Evolutionary conservation across 2,888 invertebrate genomes (phyloP), one percentile per base, ranked within the genome.

Genomic region (Strigamia maritima): DNA sequence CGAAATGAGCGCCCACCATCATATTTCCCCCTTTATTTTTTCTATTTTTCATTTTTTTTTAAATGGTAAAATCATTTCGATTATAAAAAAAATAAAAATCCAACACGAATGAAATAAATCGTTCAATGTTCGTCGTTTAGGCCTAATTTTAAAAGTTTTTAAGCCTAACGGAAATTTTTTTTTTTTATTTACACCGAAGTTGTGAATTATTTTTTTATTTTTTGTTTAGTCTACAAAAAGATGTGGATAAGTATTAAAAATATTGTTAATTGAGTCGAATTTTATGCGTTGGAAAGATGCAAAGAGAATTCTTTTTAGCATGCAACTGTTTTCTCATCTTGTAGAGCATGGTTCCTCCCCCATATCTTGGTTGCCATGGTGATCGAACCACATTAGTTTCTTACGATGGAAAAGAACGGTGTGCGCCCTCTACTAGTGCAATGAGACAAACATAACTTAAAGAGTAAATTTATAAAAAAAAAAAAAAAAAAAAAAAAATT

Each of bases 271-370:
- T 60, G n/a, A 44, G 12, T 14, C 16, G 14, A 2, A 44, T 44
- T 60, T 60, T 60, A 60, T 2, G 3, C 10, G 60, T 19, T 60
- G 24, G 24, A 60, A 60, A 60, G 19, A 60, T 40, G 40, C 40
- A 40, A 3, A 12, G 40, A 19, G 19, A 19, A 19, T 19, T 60
- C 60, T 60, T 60, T 60, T 12, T 16, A 24, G 60, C n/a, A 60
- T 60, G 60, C 60, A 60, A 60, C 60, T 60, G 60, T 60, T 60
- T 60, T 60, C 60, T 60, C 60, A 60, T 60, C 60, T 60, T 60
- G 60, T 60, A 60, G 60, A 60, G 60, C 60, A 22, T 19, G 22
- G 60, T 10, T 19, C 60, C 60, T 60, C 60, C 60, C 60, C 60
- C 24, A 60, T 60, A 60, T 60, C 60, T 60, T 60, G 19, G 60